Evolutionary conservation across 2,888 invertebrate genomes (phyloP).

Genomic region (Ceratothoa steindachneri): DNA sequence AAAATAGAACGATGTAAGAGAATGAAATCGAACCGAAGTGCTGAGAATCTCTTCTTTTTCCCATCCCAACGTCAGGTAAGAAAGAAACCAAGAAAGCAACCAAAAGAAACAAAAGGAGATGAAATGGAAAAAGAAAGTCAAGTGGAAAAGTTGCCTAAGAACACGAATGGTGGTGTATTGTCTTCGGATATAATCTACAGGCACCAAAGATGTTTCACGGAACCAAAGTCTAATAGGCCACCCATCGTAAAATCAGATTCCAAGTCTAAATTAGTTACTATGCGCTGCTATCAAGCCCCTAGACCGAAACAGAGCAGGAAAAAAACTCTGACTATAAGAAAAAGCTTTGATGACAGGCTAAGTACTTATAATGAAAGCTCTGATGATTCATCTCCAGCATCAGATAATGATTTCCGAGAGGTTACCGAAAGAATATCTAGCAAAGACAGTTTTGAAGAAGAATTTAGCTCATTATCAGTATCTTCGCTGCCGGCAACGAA

Average conservation of each 20-base stretch:
- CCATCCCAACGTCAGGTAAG: background rate
- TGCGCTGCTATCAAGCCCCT: background rate
- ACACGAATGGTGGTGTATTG: background rate
- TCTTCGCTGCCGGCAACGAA: background rate
- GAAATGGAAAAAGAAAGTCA: background rate
- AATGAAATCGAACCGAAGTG: background rate
- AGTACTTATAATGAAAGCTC: background rate
- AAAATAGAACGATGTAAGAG: background rate
- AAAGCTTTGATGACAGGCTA: background rate
- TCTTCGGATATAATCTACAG: background rate
- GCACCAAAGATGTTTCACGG: background rate
- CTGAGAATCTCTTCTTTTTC: background rate
- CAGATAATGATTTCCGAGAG: background rate
- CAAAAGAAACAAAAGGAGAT: background rate
- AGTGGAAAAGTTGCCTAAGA: background rate
- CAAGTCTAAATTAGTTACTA: background rate
- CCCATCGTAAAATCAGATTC: constrained; percentile 1
- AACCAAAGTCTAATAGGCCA: background rate
- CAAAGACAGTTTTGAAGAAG: background rate
- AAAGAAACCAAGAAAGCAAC: background rate
- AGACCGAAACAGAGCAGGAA: background rate
- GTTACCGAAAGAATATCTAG: background rate
- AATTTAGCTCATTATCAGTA: background rate
- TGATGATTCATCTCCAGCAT: background rate
- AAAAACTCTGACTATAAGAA: background rate